Conservation (phyloP, 2,888 invertebrate species). For the Lycocerus yunnanus region DNA sequence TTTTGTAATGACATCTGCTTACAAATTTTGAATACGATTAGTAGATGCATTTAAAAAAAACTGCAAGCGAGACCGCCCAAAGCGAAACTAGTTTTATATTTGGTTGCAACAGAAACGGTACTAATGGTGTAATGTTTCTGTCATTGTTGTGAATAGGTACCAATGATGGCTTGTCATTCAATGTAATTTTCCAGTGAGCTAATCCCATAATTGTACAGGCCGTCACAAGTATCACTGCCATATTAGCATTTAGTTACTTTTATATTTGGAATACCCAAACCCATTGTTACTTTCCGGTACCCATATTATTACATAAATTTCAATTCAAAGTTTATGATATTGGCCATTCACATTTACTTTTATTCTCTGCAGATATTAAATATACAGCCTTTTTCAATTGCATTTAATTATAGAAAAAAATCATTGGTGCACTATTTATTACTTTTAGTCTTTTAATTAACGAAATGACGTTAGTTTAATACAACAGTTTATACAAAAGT, state of each 20-base stretch:
- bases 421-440: not conserved
- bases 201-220: conserved; percentile 31
- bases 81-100: conserved; percentile 25
- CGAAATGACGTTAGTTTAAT: too few relatives aligned
- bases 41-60: not conserved
- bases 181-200: conserved; percentile 28
- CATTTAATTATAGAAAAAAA: not conserved
- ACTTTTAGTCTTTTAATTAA: not conserved
- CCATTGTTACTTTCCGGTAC: not conserved
- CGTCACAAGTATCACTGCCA: conserved; percentile 27
- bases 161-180: conserved; percentile 28
- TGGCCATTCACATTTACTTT: not conserved
- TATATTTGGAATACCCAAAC: conserved; percentile 2
- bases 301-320: conserved; percentile 1
- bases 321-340: not conserved
- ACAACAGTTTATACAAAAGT: too few relatives aligned
- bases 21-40: not conserved
- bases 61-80: conserved; percentile 18
- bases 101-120: conserved; percentile 23
- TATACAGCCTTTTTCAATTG: not conserved
- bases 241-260: conserved; percentile 23
- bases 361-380: not conserved
- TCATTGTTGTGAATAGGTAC: conserved; percentile 23
- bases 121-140: conserved; percentile 29
- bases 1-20: not conserved